These are phyloP conservation scores for Aricia artaxerxes DNA, from an alignment of 2,888 invertebrate species.

Conservation along the genomic window DNA sequence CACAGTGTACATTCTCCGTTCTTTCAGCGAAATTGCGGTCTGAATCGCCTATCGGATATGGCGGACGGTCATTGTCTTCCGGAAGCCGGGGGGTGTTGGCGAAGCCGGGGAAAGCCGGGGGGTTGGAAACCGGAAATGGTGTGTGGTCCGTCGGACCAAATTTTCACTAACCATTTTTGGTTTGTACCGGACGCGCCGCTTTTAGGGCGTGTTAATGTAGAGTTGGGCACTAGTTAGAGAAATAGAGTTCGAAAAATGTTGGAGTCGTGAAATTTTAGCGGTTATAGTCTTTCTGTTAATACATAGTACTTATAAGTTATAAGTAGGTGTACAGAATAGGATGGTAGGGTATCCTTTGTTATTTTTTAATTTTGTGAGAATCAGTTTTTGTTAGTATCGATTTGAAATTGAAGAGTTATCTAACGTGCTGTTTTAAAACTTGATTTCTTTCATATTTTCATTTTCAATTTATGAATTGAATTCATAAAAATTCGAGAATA, in stretches of 20 bases:
- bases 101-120: constrained; percentile 52
- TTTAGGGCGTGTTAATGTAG: constrained; percentile 10
- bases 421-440: no score
- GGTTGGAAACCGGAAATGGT: constrained; percentile 65
- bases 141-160: constrained; percentile 53
- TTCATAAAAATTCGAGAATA: no score
- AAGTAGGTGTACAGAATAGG: no score
- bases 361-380: no score
- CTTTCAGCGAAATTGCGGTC: constrained; percentile 49
- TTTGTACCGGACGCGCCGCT: constrained; percentile 31
- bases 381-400: no score
- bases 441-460: no score
- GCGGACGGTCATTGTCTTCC: constrained; percentile 71
- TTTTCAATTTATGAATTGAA: no score
- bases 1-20: constrained; percentile 34
- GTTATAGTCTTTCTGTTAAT: no score
- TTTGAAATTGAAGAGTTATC: no score
- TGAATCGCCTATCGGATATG: constrained; percentile 68
- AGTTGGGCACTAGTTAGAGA: constrained; percentile 9
- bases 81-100: constrained; percentile 58
- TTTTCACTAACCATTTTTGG: constrained; percentile 36
- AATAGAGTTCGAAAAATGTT: not conserved
- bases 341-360: no score
- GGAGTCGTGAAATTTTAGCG: not conserved
- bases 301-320: no score